Evolutionary conservation across 2,797 vertebrate genomes (phyloP).

Genomic region (Thripadectes ignobilis): DNA sequence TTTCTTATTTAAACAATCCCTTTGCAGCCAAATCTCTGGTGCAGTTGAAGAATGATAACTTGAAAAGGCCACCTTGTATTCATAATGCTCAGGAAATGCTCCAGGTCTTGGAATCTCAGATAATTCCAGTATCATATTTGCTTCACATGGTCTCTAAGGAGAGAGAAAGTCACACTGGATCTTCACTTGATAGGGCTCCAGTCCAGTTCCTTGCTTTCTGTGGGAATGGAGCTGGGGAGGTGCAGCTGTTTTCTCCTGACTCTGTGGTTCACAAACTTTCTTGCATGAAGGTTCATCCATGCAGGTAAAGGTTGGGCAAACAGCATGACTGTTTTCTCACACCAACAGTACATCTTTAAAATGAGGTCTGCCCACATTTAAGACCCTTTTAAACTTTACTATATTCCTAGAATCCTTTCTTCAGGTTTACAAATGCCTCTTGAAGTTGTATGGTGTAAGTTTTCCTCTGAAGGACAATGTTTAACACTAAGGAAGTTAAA

Average conservation of each 20-base stretch:
- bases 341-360: neutral
- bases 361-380: neutral
- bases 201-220: neutral
- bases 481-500: neutral
- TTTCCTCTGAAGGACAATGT: neutral
- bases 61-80: neutral
- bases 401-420: neutral
- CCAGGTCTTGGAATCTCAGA: neutral
- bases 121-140: constrained; percentile 8
- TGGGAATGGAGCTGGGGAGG: neutral
- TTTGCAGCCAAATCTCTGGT: neutral
- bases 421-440: neutral
- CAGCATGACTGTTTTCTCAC: neutral
- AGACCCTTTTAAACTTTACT: neutral
- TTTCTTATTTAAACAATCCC: neutral
- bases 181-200: neutral
- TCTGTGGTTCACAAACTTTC: neutral
- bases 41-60: neutral
- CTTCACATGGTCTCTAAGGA: neutral
- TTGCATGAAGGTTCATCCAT: neutral
- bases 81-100: neutral
- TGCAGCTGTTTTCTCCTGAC: neutral
- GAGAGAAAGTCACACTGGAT: neutral
- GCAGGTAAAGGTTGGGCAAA: neutral
- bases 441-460: neutral